A percentile compares a stretch with the other conserved stretches of the same genome.
Conservation (phyloP, 1,140 invertebrate species). For the Telenomus remus region DNA sequence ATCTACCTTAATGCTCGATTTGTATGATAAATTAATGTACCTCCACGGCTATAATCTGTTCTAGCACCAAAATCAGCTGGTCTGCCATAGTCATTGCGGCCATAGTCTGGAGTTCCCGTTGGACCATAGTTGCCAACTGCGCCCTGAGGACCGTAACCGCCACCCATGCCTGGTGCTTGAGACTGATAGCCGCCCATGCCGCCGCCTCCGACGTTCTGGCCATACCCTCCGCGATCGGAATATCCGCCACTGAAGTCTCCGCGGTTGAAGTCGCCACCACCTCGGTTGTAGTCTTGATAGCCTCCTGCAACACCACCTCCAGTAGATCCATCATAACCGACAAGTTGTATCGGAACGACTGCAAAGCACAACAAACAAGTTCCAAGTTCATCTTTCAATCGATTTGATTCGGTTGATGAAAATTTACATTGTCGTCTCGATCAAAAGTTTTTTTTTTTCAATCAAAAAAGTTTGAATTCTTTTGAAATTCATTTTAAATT, state of each 20-base stretch:
- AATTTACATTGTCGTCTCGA: constrained; percentile 51
- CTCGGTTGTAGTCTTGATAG: constrained; percentile 72
- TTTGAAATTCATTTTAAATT: constrained; percentile 1
- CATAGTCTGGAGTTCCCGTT: constrained; percentile 69
- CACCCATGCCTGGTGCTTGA: constrained; percentile 68
- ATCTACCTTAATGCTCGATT: too few species aligned
- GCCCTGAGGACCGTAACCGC: constrained; percentile 68
- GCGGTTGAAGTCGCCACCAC: constrained; percentile 70
- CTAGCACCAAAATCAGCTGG: constrained; percentile 68
- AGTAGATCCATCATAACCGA: constrained; percentile 69
- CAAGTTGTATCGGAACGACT: constrained; percentile 69
- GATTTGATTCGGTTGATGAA: constrained; percentile 30
- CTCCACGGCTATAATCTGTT: constrained; percentile 68
- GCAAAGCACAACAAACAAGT: constrained; percentile 57
- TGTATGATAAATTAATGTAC: constrained; percentile 29
- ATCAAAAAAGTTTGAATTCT: not conserved
- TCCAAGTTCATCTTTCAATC: constrained; percentile 41
- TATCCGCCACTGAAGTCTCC: constrained; percentile 70
- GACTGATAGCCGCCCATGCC: constrained; percentile 72
- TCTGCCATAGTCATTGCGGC: constrained; percentile 69
- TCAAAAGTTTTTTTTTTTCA: constrained; percentile 36
- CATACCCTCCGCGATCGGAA: constrained; percentile 69
- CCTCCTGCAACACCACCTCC: constrained; percentile 69
- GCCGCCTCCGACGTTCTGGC: constrained; percentile 68
- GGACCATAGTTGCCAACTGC: constrained; percentile 71